Conservation (phyloP, 2,797 vertebrate genomes). For the Babyrousa celebensis region DNA sequence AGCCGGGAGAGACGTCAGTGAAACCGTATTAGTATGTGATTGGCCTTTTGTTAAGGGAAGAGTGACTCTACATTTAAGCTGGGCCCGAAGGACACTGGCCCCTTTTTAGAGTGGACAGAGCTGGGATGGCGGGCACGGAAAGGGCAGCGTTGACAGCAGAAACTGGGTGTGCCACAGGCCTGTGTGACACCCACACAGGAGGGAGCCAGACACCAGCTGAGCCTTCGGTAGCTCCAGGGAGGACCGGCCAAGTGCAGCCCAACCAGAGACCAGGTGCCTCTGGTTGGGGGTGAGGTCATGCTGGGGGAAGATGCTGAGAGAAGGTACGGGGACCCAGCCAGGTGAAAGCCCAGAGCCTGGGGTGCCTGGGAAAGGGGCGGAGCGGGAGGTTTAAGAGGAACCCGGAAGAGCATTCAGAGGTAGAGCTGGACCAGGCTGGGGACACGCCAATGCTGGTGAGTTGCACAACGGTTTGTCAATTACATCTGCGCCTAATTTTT, state of each 20-base stretch:
- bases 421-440: fast-evolving
- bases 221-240: neutral
- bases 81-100: slow-evolving; percentile 70
- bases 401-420: fast-evolving
- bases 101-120: slow-evolving; percentile 67
- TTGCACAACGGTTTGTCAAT: neutral
- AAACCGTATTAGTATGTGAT: slow-evolving; percentile 77
- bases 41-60: slow-evolving; percentile 83
- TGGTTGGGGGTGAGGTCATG: neutral
- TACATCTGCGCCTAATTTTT: neutral
- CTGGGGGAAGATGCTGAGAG: fast-evolving
- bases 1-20: slow-evolving; percentile 72
- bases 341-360: neutral
- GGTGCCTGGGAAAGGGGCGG: neutral
- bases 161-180: slow-evolving; percentile 50
- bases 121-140: slow-evolving; percentile 42
- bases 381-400: neutral
- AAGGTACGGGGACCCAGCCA: fast-evolving
- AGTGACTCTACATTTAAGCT: slow-evolving; percentile 76
- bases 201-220: fast-evolving
- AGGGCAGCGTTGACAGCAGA: slow-evolving; percentile 49
- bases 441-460: slow-evolving; percentile 4
- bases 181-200: neutral
- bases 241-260: neutral
- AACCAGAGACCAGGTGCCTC: neutral